These are phyloP conservation scores for Argyresthia goedartella DNA, from an alignment of 2,888 invertebrate species.

Conservation along the genomic window DNA sequence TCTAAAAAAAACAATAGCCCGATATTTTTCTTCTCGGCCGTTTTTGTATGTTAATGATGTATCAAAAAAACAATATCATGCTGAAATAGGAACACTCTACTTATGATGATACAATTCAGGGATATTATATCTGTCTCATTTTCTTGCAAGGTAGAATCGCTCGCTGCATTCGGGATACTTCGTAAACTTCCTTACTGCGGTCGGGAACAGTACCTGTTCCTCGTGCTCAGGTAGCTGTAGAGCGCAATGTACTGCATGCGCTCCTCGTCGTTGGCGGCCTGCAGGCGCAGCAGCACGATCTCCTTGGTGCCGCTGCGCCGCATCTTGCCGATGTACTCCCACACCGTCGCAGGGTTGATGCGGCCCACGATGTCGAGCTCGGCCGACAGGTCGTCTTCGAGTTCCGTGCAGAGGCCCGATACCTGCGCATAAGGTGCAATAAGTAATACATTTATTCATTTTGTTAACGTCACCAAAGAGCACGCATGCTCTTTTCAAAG, in stretches of 20 bases:
- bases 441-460: neutral
- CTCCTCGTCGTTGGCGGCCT: constrained; percentile 86
- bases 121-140: too few species aligned
- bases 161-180: too few species aligned
- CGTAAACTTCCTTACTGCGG: too few species aligned
- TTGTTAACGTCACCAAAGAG: too few species aligned
- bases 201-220: constrained; percentile 68
- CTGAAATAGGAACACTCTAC: too few species aligned
- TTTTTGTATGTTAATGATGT: too few species aligned
- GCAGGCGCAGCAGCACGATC: constrained; percentile 84
- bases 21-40: too few species aligned
- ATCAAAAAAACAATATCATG: too few species aligned
- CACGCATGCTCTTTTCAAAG: too few species aligned
- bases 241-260: constrained; percentile 87
- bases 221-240: constrained; percentile 89
- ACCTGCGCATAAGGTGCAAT: constrained; percentile 30
- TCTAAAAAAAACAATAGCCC: too few species aligned
- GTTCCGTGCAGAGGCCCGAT: constrained; percentile 74
- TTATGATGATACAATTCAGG: too few species aligned
- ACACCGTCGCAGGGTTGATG: constrained; percentile 90
- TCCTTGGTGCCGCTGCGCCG: constrained; percentile 90
- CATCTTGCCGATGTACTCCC: constrained; percentile 94
- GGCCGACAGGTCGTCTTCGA: constrained; percentile 80
- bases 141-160: too few species aligned
- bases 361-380: constrained; percentile 91